Conservation (phyloP, 2,888 invertebrate species). For the Rhopalosiphum nymphaeae region DNA sequence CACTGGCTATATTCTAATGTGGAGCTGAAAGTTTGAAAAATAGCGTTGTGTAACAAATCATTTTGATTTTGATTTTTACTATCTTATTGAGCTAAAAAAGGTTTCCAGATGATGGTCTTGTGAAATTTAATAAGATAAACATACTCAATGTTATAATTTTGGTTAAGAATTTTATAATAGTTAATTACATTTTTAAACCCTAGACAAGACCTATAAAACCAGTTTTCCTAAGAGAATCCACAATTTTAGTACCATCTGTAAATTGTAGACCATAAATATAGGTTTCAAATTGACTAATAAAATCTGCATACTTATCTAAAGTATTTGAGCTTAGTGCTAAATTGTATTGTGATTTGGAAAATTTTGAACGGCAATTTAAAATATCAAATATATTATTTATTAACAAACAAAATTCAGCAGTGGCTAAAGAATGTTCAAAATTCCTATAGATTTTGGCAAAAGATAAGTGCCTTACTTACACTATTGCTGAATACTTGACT, state of each 20-base stretch:
- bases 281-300: conserved; percentile 11
- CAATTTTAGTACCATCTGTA: conserved; percentile 20
- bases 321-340: conserved; percentile 21
- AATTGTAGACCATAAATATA: conserved; percentile 15
- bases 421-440: background rate
- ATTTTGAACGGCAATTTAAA: conserved; percentile 34
- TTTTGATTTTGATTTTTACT: too few species aligned
- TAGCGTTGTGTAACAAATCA: too few species aligned
- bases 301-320: background rate
- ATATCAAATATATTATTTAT: conserved; percentile 31
- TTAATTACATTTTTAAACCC: too few species aligned
- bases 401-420: conserved; percentile 28
- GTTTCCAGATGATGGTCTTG: conserved; percentile 33
- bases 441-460: background rate
- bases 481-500: background rate
- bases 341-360: conserved; percentile 32
- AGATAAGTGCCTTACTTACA: background rate
- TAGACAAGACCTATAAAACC: conserved; percentile 17
- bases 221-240: conserved; percentile 17
- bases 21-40: too few species aligned
- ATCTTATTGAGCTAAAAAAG: conserved; percentile 27
- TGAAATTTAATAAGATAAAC: conserved; percentile 8
- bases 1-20: too few species aligned
- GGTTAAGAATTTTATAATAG: background rate
- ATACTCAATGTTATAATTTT: conserved; percentile 22